Evolutionary conservation across 2,113 vertebrate genomes (phyloP).

Genomic region (Zosterops pallidus): DNA sequence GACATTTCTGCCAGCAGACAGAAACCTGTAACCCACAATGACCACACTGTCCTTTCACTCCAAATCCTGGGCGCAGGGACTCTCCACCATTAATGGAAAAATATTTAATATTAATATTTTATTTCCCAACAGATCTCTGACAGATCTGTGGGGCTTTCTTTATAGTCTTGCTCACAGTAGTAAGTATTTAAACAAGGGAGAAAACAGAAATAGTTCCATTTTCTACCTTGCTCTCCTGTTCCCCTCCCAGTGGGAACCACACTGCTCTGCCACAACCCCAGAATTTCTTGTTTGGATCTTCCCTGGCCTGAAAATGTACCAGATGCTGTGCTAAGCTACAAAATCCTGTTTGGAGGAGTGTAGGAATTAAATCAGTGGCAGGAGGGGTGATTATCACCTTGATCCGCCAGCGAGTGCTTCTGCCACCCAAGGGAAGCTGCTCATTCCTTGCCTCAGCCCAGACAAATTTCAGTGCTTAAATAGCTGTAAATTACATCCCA

Average conservation of each 20-base stretch:
- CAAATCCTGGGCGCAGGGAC: background rate
- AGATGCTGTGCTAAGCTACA: background rate
- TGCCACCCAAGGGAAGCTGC: background rate
- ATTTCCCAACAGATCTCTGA: background rate
- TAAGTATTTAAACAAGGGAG: background rate
- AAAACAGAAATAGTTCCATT: background rate
- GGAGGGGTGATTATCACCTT: background rate
- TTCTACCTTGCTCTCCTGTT: background rate
- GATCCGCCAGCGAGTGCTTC: background rate
- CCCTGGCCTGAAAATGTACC: background rate
- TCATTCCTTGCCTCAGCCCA: background rate
- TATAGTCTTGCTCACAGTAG: background rate
- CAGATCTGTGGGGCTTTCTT: background rate
- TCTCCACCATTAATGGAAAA: background rate
- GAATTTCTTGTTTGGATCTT: background rate
- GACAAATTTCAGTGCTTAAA: background rate
- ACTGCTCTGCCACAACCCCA: background rate
- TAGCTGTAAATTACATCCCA: background rate
- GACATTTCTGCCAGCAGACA: background rate
- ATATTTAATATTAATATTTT: background rate
- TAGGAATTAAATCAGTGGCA: background rate
- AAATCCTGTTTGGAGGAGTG: background rate
- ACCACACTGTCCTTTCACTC: accelerated
- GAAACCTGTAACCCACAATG: accelerated
- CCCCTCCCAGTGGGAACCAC: background rate